Conservation (phyloP, 1,140 invertebrate genomes). For the Eciton burchellii region DNA sequence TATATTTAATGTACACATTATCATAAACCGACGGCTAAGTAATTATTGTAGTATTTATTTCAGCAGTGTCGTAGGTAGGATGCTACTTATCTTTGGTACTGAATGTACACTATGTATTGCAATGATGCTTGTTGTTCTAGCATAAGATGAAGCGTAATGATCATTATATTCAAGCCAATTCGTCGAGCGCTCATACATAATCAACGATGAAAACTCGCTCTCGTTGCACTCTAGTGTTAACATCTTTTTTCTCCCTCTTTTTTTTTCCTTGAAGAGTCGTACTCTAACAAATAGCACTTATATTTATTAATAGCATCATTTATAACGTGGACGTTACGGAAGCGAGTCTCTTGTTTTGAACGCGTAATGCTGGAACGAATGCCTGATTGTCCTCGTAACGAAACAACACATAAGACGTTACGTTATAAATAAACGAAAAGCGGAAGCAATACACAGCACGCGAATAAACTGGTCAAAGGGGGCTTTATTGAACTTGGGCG, state of each 20-base stretch:
- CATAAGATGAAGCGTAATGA: conserved; percentile 20
- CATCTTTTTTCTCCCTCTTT: neutral
- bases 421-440: conserved; percentile 26
- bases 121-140: conserved; percentile 14
- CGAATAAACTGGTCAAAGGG: conserved; percentile 58
- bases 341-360: neutral
- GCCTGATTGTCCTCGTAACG: conserved; percentile 63
- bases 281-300: conserved; percentile 17
- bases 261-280: neutral
- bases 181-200: neutral
- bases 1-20: conserved; percentile 70
- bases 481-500: conserved; percentile 70
- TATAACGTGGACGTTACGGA: conserved; percentile 1
- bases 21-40: conserved; percentile 58
- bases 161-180: conserved; percentile 23
- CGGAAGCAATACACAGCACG: conserved; percentile 33
- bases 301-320: conserved; percentile 23
- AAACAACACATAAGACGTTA: conserved; percentile 44
- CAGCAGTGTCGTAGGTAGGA: conserved; percentile 56
- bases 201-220: neutral
- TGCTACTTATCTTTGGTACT: conserved; percentile 72
- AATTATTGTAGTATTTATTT: conserved; percentile 61
- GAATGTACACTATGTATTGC: conserved; percentile 56
- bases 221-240: conserved; percentile 21
- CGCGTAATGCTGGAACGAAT: conserved; percentile 34